Percentiles rank a stretch among this genome's conserved stretches.
phyloP scores from a whole-genome alignment of 2,888 invertebrate species.

The Tenthredo livida region DNA sequence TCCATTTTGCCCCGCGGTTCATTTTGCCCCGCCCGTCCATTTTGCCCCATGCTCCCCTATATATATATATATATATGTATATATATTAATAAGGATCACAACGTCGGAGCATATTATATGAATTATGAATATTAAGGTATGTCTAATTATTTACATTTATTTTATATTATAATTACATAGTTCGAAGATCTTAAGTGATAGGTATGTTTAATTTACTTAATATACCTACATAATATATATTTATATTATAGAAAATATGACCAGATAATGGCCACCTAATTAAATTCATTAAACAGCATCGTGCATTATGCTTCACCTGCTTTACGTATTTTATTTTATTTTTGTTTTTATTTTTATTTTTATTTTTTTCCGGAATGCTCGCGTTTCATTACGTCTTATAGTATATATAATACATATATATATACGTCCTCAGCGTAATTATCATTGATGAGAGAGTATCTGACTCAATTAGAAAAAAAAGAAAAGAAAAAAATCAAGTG shows the following conservation, averaged over 20 bases:
- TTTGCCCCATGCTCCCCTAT: no score
- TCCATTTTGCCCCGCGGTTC: no score
- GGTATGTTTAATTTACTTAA: conserved; percentile 10
- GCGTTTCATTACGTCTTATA: conserved; percentile 16
- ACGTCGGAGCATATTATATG: conserved; percentile 36
- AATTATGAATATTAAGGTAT: neutral
- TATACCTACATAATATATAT: neutral
- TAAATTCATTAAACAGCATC: conserved; percentile 60
- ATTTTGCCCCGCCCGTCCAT: no score
- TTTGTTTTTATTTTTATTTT: neutral
- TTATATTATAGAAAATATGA: conserved; percentile 14
- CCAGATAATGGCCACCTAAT: conserved; percentile 34
- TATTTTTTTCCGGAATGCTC: conserved; percentile 38
- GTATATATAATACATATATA: no score
- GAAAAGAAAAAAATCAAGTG: neutral
- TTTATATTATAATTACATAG: neutral
- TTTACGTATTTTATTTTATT: neutral
- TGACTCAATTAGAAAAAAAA: neutral
- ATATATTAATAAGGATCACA: conserved; percentile 43
- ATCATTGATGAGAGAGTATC: neutral
- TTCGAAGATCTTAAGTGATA: neutral
- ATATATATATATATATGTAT: neutral
- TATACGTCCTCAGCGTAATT: neutral
- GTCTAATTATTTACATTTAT: neutral
- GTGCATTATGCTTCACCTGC: conserved; percentile 46